phyloP scores from a whole-genome alignment of 2,888 invertebrate species.

The Globia sparganii region DNA sequence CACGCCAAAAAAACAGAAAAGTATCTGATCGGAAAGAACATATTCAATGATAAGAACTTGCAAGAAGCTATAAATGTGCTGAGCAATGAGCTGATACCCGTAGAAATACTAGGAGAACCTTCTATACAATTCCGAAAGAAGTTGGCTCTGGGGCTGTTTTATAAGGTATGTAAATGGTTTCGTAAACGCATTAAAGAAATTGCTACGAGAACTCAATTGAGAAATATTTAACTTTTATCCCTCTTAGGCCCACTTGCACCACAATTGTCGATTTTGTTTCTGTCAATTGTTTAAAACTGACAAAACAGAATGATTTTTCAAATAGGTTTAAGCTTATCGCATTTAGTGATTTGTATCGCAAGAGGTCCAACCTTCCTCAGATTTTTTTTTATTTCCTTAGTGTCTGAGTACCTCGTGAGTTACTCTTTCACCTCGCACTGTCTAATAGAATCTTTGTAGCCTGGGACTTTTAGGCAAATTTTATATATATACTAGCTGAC shows the following conservation, averaged over 20 bases:
- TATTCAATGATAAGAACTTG: conserved; percentile 82
- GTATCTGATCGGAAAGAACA: conserved; percentile 84
- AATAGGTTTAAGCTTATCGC: background rate
- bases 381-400: background rate
- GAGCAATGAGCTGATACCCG: conserved; percentile 91
- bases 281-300: background rate
- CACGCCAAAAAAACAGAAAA: conserved; percentile 91
- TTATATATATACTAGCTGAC: no score
- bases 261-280: background rate
- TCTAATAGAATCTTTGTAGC: background rate
- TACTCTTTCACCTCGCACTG: background rate
- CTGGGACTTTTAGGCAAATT: background rate
- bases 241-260: background rate
- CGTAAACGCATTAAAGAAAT: background rate
- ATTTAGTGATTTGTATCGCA: background rate
- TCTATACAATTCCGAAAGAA: conserved; percentile 92
- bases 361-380: no score
- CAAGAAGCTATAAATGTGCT: conserved; percentile 89
- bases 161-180: conserved; percentile 91
- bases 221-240: background rate
- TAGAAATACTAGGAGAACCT: conserved; percentile 91
- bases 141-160: conserved; percentile 94
- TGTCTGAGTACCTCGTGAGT: background rate
- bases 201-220: background rate
- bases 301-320: background rate